Percentiles rank a stretch among this genome's conserved stretches.
Evolutionary conservation across 2,113 vertebrate species (phyloP).

Genomic region (Pomatostomus ruficeps): DNA sequence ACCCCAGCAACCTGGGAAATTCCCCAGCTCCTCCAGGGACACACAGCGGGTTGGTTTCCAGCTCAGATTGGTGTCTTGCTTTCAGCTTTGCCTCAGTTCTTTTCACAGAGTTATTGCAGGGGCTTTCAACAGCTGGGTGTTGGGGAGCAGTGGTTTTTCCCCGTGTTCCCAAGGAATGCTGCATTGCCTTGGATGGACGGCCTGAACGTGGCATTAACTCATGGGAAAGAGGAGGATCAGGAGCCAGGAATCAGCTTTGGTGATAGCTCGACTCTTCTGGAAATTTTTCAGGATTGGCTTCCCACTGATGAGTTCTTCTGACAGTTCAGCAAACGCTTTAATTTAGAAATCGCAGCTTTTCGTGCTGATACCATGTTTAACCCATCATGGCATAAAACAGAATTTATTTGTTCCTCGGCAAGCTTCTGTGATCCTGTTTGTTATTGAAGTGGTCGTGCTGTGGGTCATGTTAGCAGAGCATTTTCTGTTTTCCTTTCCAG

Average conservation of each 20-base stretch:
- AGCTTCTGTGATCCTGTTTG: not conserved
- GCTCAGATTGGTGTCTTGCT: fast-evolving
- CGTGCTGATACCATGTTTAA: not conserved
- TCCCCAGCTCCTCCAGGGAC: not conserved
- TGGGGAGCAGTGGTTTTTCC: not conserved
- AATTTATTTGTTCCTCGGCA: not conserved
- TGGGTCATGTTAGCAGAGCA: not conserved
- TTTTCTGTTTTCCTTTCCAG: not conserved
- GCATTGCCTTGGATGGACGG: not conserved
- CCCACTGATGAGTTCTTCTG: not conserved
- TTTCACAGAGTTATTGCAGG: not conserved
- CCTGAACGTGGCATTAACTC: not conserved
- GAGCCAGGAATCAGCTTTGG: not conserved
- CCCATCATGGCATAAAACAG: not conserved
- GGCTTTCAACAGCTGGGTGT: not conserved
- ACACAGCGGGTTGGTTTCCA: not conserved
- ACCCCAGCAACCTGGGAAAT: not conserved
- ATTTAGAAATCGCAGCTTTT: not conserved
- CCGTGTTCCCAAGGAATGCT: not conserved
- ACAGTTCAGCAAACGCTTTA: not conserved
- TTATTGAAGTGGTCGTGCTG: not conserved
- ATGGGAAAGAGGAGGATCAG: not conserved
- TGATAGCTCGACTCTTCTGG: not conserved
- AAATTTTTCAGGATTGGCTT: not conserved
- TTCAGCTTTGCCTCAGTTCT: not conserved